phyloP scores from a whole-genome alignment of 1,140 invertebrate genomes.

The Camponotus floridanus region DNA sequence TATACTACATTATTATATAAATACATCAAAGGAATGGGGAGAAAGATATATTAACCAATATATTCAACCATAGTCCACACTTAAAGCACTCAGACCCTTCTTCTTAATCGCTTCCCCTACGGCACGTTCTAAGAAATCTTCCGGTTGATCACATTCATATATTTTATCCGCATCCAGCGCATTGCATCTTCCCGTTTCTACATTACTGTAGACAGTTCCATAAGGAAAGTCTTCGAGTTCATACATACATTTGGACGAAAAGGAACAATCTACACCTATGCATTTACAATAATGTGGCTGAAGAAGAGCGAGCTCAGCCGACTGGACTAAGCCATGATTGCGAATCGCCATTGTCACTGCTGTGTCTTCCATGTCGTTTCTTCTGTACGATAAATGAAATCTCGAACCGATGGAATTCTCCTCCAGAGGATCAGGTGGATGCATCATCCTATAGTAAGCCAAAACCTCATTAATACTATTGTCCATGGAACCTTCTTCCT shows the following conservation, averaged over 20 bases:
- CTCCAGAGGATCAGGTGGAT: conserved; percentile 80
- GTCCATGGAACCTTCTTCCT: conserved; percentile 90
- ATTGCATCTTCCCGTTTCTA: conserved; percentile 54
- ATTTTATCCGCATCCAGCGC: conserved; percentile 75
- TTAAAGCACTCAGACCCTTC: conserved; percentile 89
- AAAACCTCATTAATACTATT: conserved; percentile 91
- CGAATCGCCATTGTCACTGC: conserved; percentile 88
- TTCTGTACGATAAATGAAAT: conserved; percentile 85
- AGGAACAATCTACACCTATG: conserved; percentile 62
- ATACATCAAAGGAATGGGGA: conserved; percentile 51
- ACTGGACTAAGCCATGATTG: conserved; percentile 81
- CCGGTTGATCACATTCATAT: conserved; percentile 81
- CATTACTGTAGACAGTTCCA: conserved; percentile 59
- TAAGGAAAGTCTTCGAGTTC: conserved; percentile 31
- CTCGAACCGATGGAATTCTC: conserved; percentile 75
- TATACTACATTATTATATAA: conserved; percentile 64
- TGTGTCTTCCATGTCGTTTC: conserved; percentile 87
- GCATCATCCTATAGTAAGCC: conserved; percentile 87
- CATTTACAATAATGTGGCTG: conserved; percentile 64
- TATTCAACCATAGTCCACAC: conserved; percentile 84
- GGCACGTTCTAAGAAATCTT: conserved; percentile 89
- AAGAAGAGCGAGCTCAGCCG: conserved; percentile 85
- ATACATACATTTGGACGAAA: conserved; percentile 33
- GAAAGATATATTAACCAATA: conserved; percentile 4
- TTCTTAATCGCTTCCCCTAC: conserved; percentile 90